Evolutionary conservation across 2,888 invertebrate species (phyloP).

Genomic region (Lochmaea capreae): DNA sequence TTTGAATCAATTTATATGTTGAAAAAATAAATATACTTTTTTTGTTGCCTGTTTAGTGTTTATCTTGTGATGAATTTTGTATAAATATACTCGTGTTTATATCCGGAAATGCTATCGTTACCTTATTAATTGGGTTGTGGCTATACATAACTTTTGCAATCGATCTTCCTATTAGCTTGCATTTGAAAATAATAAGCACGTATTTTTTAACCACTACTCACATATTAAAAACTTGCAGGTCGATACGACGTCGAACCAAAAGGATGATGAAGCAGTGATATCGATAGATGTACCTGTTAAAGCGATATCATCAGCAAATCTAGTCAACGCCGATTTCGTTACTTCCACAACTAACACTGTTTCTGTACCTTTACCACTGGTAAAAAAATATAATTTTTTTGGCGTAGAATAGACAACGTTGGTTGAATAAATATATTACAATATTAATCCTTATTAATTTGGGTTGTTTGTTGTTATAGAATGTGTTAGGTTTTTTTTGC

Average conservation of each 20-base stretch:
- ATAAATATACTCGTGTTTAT: too few species aligned
- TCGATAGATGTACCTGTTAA: conserved; percentile 63
- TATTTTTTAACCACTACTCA: conserved; percentile 22
- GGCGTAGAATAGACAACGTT: background rate
- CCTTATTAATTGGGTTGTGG: background rate
- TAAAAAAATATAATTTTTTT: conserved; percentile 44
- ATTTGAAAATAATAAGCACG: background rate
- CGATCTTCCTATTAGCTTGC: conserved; percentile 26
- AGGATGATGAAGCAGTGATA: conserved; percentile 62
- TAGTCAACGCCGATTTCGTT: conserved; percentile 60
- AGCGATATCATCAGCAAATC: conserved; percentile 62
- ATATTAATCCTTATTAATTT: background rate
- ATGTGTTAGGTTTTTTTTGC: too few species aligned
- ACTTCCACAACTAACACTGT: conserved; percentile 54
- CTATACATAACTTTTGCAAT: conserved; percentile 9
- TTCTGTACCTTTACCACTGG: conserved; percentile 46
- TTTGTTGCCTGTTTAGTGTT: too few species aligned
- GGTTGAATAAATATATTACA: conserved; percentile 6
- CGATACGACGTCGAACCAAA: conserved; percentile 48
- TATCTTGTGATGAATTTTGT: too few species aligned
- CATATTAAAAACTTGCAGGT: conserved; percentile 55
- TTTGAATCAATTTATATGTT: too few species aligned
- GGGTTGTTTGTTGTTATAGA: too few species aligned
- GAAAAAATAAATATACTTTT: too few species aligned
- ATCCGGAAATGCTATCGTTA: background rate